Evolutionary conservation across 1,140 invertebrate species (phyloP).

Genomic region (Drosophila lowei): DNA sequence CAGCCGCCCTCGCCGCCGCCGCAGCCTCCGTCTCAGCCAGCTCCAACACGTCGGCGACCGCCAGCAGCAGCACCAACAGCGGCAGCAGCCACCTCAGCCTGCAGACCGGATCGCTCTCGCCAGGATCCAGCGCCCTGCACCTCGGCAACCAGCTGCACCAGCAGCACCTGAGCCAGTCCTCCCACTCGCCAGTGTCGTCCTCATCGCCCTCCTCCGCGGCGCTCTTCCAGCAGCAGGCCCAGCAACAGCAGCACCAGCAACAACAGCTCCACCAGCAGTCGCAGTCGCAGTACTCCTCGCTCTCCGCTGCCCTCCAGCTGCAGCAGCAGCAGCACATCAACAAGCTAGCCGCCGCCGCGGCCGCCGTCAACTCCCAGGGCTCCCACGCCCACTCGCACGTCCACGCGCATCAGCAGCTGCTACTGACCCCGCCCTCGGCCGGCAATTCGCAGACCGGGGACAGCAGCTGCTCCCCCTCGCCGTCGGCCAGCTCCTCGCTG

Average conservation of each 20-base stretch:
- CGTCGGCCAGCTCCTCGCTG: conserved; percentile 84
- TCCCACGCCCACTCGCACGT: conserved; percentile 60
- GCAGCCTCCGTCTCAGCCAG: conserved; percentile 82
- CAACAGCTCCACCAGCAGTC: conserved; percentile 58
- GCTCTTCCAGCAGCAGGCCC: conserved; percentile 44
- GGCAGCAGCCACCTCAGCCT: conserved; percentile 83
- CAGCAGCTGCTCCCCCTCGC: conserved; percentile 84
- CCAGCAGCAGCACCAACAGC: conserved; percentile 77
- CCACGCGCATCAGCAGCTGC: conserved; percentile 83
- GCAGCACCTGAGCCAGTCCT: conserved; percentile 72
- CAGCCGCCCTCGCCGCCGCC: conserved; percentile 81
- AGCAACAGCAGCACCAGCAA: conserved; percentile 54
- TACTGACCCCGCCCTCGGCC: conserved; percentile 77
- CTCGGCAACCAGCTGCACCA: conserved; percentile 50
- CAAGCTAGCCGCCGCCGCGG: conserved; percentile 74
- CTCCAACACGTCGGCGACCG: conserved; percentile 45
- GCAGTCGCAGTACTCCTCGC: conserved; percentile 70
- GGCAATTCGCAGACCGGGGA: conserved; percentile 82
- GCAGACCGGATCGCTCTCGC: conserved; percentile 77
- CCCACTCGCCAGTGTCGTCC: conserved; percentile 79
- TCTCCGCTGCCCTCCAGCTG: conserved; percentile 75
- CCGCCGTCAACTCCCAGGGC: conserved; percentile 66
- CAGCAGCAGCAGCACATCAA: conserved; percentile 80
- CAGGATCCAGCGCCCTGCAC: conserved; percentile 57
- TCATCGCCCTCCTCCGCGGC: conserved; percentile 71